Evolutionary conservation across 2,113 vertebrate species (phyloP).

Genomic region (Odocoileus hemionus): DNA sequence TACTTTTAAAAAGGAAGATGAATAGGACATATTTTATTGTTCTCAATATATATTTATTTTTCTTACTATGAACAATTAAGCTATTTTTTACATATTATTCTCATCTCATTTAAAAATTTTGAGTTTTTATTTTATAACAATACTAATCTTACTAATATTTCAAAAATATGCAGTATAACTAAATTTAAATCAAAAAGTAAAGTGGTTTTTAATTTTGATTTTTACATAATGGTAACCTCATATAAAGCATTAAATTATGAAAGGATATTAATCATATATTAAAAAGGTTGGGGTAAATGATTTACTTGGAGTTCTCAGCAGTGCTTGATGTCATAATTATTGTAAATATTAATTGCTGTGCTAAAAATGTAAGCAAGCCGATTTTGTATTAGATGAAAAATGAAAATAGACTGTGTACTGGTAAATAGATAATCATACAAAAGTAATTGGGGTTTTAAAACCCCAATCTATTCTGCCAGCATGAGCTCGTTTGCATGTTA

Average conservation of each 20-base stretch:
- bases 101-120: conserved; percentile 72
- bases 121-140: conserved; percentile 64
- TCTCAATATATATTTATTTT: conserved; percentile 73
- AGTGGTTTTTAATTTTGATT: conserved; percentile 59
- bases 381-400: conserved; percentile 94
- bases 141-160: conserved; percentile 60
- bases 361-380: conserved; percentile 88
- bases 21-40: conserved; percentile 49
- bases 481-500: conserved; percentile 99
- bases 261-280: conserved; percentile 76
- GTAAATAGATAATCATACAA: conserved; percentile 99
- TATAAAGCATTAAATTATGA: conserved; percentile 64
- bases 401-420: conserved; percentile 99
- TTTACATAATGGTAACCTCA: conserved; percentile 65
- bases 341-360: conserved; percentile 87
- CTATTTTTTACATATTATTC: conserved; percentile 75
- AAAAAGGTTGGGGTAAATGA: conserved; percentile 70
- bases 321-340: conserved; percentile 86
- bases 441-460: conserved; percentile 99
- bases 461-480: conserved; percentile 99
- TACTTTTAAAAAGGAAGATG: conserved; percentile 69
- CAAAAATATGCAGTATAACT: conserved; percentile 74
- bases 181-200: conserved; percentile 71
- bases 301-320: conserved; percentile 79
- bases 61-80: conserved; percentile 76